Evolutionary conservation across 2,888 invertebrate genomes (phyloP).

Genomic region (Boloria selene): DNA sequence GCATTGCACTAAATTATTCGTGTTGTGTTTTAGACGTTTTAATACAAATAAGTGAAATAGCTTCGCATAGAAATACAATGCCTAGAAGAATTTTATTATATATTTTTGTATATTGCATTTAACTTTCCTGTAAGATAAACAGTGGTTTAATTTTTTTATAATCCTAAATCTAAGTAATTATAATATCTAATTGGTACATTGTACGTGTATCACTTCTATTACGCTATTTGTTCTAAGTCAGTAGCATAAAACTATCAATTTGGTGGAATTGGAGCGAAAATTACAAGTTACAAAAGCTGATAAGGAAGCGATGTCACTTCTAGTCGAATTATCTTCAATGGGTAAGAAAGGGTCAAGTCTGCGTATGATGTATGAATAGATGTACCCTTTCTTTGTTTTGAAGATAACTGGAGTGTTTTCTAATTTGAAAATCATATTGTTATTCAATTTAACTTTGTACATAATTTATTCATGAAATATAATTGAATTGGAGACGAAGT

Average conservation of each 20-base stretch:
- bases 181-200: no score
- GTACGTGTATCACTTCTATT: not conserved
- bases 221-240: not conserved
- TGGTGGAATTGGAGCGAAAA: slow-evolving; percentile 13
- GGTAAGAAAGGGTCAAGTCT: slow-evolving; percentile 70
- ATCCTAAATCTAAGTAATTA: no score
- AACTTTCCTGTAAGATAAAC: no score
- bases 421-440: slow-evolving; percentile 13
- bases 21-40: slow-evolving; percentile 17
- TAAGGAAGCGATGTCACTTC: slow-evolving; percentile 19
- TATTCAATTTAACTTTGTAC: slow-evolving; percentile 5
- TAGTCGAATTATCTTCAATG: slow-evolving; percentile 28
- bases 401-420: slow-evolving; percentile 33
- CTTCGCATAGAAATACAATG: not conserved
- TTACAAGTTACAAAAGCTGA: slow-evolving; percentile 18
- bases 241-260: slow-evolving; percentile 7
- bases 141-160: no score
- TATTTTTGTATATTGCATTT: not conserved
- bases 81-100: slow-evolving; percentile 12
- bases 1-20: slow-evolving; percentile 18
- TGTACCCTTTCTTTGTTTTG: slow-evolving; percentile 68
- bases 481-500: no score
- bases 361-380: slow-evolving; percentile 75
- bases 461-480: not conserved
- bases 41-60: slow-evolving; percentile 14